Evolutionary conservation across 2,113 vertebrate species (phyloP), one percentile per base, ranked within the genome.

Genomic region (Motacilla alba): DNA sequence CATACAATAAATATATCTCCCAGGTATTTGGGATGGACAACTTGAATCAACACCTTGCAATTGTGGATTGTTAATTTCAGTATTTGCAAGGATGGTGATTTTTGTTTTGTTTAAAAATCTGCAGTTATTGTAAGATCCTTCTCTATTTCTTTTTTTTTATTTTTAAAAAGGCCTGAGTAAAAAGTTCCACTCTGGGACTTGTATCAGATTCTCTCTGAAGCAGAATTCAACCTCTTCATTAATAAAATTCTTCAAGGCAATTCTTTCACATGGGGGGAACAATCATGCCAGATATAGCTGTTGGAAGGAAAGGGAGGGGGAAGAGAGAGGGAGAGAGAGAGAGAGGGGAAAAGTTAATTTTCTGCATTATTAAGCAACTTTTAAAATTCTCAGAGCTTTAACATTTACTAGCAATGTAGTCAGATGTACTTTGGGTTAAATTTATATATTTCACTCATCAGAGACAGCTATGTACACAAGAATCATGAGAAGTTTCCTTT

Each of bases 191-290:
- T 99, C 98, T 98, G 98, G 98, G 98, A 98, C 98, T 99, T 98
- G 97, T 98, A 97, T 98, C 98, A 97, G 98, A 98, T 98, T 98
- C 98, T 98, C 97, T 98, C 97, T 97, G 97, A 98, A 98, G 98
- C 97, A 98, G 97, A 98, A 98, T 98, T 98, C 98, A 98, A 98
- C 97, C 94, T 97, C 97, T 97, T 97, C 96, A 97, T 98, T 98
- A 98, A 98, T 98, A 98, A 97, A 98, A 98, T 98, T 98, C 98
- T 98, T 98, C 98, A 98, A 99, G 98, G 98, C 98, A 99, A 98
- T 98, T 98, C 97, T 98, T 99, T 99, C 99, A 99, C 99, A 99
- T 99, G 97, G 99, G 99, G 97, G 99, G 99, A 98, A 99, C 99
- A 95, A 99, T 99, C 99, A 99, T 99, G 98, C 99, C 99, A 96